Evolutionary conservation across 2,113 vertebrate genomes (phyloP).

Genomic region (Climacteris rufus): DNA sequence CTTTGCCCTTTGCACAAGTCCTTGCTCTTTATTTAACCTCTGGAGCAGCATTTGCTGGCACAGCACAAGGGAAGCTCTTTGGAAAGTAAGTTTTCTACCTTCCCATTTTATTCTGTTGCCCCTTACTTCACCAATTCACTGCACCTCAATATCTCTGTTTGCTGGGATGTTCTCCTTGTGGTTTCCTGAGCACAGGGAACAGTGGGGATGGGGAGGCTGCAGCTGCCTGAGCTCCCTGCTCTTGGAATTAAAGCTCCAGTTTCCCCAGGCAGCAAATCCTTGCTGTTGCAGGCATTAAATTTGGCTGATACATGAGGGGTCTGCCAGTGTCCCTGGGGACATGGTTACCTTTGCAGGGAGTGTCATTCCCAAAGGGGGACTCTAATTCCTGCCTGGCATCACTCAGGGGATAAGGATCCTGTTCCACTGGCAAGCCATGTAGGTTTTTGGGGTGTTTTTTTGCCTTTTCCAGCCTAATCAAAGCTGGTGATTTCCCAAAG

Average conservation of each 20-base stretch:
- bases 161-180: not conserved
- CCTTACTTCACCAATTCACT: rapidly evolving
- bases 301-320: not conserved
- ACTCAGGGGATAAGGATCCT: not conserved
- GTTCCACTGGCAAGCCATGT: not conserved
- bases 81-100: not conserved
- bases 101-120: not conserved
- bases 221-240: not conserved
- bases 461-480: not conserved
- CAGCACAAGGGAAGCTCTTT: not conserved
- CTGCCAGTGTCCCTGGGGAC: not conserved
- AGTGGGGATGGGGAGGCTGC: not conserved
- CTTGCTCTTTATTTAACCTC: not conserved
- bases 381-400: not conserved
- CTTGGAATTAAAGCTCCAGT: not conserved
- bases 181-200: not conserved
- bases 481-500: not conserved
- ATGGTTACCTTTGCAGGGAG: not conserved
- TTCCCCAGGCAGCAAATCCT: not conserved
- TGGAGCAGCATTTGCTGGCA: not conserved
- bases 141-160: rapidly evolving
- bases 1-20: not conserved
- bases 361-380: not conserved
- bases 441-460: not conserved
- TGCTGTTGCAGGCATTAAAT: not conserved